Evolutionary conservation across 2,113 vertebrate genomes (phyloP), one percentile per base, ranked within the genome.

Genomic region (Carassius carassius): DNA sequence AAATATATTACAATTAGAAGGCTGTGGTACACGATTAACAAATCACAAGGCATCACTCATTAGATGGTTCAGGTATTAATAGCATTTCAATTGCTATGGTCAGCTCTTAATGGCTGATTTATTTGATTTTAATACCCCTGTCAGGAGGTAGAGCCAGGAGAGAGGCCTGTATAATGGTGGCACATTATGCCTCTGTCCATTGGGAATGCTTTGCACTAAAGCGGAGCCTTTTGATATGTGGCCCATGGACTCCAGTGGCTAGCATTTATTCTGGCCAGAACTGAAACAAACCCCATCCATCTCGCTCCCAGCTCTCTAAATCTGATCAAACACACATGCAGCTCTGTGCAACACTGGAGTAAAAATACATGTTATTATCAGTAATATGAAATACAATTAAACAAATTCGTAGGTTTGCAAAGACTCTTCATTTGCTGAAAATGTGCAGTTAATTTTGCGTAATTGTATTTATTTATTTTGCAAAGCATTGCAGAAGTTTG

Each of bases 41-140:
- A 91, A 90, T 91, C 90, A 88, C 75, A 17, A 91, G 72, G 69
- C 90, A 89, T 89, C 91, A 89, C 78, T 88, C 85, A 85, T 85
- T 89, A 88, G 90, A 90, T 60, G 89, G 88, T 91, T 87, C 86
- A 85, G 80, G 86, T 93, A 92, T 93, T 94, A 94, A 94, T 93
- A 92, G 93, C 90, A 88, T 92, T 94, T 92, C 92, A 92, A 92
- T 95, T 93, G 93, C 94, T 86, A 86, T 91, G 56, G 87, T 91
- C 88, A 47, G 91, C 90, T 93, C 92, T 92, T 93, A 94, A 95
- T 94, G 92, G 93, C 93, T 94, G 93, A 95, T 94, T 95, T 94
- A 94, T 94, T 94, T 94, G 92, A 92, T 94, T 95, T 94, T 94
- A 95, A 94, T 94, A 92, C 92, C 92, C 93, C 92, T 94, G 93